Conservation (phyloP, 1,140 invertebrate genomes). For the Caerostris extrusa region DNA sequence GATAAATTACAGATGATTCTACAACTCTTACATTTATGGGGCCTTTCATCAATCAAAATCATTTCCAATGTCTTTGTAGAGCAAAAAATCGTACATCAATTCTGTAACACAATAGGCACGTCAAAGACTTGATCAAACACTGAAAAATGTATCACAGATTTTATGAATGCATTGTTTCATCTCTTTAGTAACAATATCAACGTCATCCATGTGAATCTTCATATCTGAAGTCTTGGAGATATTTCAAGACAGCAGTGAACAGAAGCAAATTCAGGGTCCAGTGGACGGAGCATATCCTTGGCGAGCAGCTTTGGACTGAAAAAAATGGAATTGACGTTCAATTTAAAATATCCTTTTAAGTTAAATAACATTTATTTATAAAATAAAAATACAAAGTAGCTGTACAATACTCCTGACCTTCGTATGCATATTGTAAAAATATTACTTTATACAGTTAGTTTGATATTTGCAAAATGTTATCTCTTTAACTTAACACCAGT, state of each 20-base stretch:
- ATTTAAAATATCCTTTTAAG: neutral
- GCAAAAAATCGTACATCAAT: neutral
- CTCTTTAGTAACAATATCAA: neutral
- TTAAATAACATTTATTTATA: no score
- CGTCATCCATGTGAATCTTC: conserved; percentile 49
- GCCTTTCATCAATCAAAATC: neutral
- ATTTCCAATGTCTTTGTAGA: neutral
- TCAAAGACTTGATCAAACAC: conserved; percentile 44
- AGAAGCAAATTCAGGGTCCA: conserved; percentile 19
- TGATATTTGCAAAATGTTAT: no score
- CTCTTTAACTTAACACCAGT: no score
- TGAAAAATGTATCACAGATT: conserved; percentile 65
- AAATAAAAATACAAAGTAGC: no score
- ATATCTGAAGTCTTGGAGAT: neutral
- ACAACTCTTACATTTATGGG: neutral
- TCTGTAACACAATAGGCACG: conserved; percentile 64
- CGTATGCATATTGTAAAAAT: no score
- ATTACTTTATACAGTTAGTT: no score
- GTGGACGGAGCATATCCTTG: conserved; percentile 50
- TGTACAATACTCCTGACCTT: no score
- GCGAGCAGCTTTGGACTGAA: conserved; percentile 55
- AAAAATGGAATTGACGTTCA: neutral
- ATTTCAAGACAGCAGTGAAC: neutral
- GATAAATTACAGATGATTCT: no score
- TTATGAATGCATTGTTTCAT: neutral